Conservation (phyloP, 1,140 invertebrate genomes). For the Heterodera schachtii region DNA sequence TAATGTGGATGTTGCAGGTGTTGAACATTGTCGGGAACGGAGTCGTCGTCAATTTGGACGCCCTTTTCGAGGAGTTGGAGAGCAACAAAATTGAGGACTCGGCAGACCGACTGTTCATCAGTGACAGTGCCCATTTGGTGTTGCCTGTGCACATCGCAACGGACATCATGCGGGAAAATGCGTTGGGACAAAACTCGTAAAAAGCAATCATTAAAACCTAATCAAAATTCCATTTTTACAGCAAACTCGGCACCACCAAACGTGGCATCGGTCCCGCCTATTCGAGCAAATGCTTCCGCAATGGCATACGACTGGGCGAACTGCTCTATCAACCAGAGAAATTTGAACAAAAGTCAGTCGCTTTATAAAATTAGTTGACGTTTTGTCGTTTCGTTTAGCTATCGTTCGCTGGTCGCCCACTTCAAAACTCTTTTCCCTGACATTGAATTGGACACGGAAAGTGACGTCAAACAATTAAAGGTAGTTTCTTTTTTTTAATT, state of each 20-base stretch:
- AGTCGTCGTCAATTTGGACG: constrained; percentile 92
- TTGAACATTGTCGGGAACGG: constrained; percentile 95
- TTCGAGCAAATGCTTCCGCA: constrained; percentile 87
- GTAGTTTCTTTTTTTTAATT: constrained; percentile 57
- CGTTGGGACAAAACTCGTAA: constrained; percentile 69
- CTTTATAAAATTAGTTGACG: no score
- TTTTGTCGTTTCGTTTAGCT: no score
- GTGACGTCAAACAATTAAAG: constrained; percentile 80
- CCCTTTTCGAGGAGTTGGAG: constrained; percentile 89
- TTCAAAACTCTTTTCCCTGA: constrained; percentile 85
- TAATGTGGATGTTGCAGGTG: neutral
- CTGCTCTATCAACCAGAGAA: constrained; percentile 84
- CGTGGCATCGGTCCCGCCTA: constrained; percentile 79
- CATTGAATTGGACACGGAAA: constrained; percentile 81
- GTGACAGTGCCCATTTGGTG: constrained; percentile 84
- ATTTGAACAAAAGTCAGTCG: constrained; percentile 68
- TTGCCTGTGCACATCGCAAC: constrained; percentile 77
- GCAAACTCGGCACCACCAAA: constrained; percentile 92
- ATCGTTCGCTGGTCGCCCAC: constrained; percentile 77
- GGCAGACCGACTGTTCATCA: constrained; percentile 90
- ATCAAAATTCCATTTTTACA: constrained; percentile 58
- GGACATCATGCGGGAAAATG: constrained; percentile 89
- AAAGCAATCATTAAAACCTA: constrained; percentile 15
- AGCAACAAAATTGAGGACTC: constrained; percentile 76
- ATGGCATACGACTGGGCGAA: constrained; percentile 88